Conservation (phyloP, 2,113 vertebrate species). For the Hassar affinis region DNA sequence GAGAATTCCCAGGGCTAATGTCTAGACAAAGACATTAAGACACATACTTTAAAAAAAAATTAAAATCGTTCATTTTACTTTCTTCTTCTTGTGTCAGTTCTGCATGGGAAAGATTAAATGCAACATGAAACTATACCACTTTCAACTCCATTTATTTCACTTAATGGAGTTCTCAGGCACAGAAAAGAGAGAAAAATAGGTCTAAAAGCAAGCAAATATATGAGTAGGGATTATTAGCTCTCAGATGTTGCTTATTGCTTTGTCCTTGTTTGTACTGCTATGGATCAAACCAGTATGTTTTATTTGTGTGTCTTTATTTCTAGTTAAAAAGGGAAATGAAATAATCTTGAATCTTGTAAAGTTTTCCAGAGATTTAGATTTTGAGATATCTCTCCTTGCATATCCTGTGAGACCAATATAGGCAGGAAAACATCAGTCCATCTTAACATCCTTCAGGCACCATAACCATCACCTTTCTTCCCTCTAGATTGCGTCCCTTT, state of each 20-base stretch:
- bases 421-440: slow-evolving; percentile 2
- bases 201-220: slow-evolving; percentile 18
- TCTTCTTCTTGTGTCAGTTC: slow-evolving; percentile 28
- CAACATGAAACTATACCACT: slow-evolving; percentile 21
- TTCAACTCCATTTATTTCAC: slow-evolving; percentile 19
- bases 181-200: slow-evolving; percentile 5
- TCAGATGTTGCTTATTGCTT: slow-evolving; percentile 24
- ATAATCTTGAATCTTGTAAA: not conserved
- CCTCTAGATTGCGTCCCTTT: slow-evolving; percentile 13
- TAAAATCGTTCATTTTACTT: slow-evolving; percentile 25
- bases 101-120: slow-evolving; percentile 29
- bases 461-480: slow-evolving; percentile 21
- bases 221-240: slow-evolving; percentile 10
- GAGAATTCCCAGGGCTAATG: slow-evolving; percentile 1
- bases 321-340: not conserved
- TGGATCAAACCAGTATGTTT: slow-evolving; percentile 4
- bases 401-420: not conserved
- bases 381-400: too few species aligned
- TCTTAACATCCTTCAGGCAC: slow-evolving; percentile 21
- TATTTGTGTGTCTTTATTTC: not conserved
- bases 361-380: not conserved
- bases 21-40: slow-evolving; percentile 21
- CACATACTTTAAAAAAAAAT: not conserved
- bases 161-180: slow-evolving; percentile 27
- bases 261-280: slow-evolving; percentile 28